Evolutionary conservation across 2,797 vertebrate genomes (phyloP).

Genomic region (Rousettus madagascariensis): DNA sequence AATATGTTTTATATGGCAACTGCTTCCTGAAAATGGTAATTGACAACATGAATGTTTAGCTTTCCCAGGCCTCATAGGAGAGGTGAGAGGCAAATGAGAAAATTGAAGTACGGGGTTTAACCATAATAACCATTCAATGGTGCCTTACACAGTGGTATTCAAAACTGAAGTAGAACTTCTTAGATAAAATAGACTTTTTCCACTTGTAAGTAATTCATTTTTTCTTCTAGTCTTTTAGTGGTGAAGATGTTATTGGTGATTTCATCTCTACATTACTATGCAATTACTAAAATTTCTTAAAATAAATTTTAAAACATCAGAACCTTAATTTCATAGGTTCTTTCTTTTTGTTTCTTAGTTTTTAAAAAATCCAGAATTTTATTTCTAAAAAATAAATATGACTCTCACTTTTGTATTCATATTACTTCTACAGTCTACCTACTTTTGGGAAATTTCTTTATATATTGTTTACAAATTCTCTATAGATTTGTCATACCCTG

Average conservation of each 20-base stretch:
- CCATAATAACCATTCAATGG: background rate
- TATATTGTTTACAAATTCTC: background rate
- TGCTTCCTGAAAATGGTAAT: background rate
- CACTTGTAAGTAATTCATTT: background rate
- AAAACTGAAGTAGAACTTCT: background rate
- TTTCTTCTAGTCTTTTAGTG: background rate
- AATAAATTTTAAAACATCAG: background rate
- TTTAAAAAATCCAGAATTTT: background rate
- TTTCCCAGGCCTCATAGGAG: background rate
- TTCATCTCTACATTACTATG: background rate
- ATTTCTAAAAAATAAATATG: background rate
- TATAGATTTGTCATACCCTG: background rate
- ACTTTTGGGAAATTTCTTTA: background rate
- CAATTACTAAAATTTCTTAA: constrained; percentile 2
- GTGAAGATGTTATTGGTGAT: background rate
- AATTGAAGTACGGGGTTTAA: background rate
- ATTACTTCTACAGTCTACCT: background rate
- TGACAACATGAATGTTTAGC: background rate
- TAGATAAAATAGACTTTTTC: background rate
- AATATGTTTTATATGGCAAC: background rate
- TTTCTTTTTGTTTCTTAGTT: background rate
- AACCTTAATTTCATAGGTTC: background rate
- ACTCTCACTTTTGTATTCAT: background rate
- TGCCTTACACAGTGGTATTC: background rate
- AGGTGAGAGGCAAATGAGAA: background rate